Evolutionary conservation across 2,113 vertebrate genomes (phyloP).

Genomic region (Ellobius talpinus): DNA sequence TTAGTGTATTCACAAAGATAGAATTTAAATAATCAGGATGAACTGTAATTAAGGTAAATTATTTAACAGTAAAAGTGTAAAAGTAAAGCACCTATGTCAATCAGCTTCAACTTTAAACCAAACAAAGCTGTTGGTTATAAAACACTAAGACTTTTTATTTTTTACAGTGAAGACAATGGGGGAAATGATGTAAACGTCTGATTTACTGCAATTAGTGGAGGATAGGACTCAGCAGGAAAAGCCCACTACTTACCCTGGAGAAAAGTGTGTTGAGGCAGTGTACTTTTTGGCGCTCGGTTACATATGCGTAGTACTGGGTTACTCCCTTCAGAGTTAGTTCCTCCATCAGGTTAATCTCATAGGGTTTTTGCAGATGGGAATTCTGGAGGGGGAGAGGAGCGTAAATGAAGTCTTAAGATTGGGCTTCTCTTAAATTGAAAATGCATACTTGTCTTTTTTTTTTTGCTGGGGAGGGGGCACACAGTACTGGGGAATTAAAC

Average conservation of each 20-base stretch:
- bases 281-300: conserved; percentile 99
- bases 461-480: background rate
- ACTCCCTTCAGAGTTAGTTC: conserved; percentile 99
- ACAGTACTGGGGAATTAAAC: background rate
- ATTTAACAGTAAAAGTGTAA: conserved; percentile 45
- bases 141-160: background rate
- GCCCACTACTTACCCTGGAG: conserved; percentile 92
- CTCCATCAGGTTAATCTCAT: conserved; percentile 99
- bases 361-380: conserved; percentile 97
- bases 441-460: background rate
- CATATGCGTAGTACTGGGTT: conserved; percentile 99
- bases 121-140: conserved; percentile 8
- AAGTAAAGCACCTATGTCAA: background rate
- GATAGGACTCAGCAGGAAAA: background rate
- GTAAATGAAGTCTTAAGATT: background rate
- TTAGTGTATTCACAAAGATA: conserved; percentile 21
- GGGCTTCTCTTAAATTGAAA: background rate
- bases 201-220: background rate
- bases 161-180: background rate
- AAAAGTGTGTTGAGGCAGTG: conserved; percentile 99
- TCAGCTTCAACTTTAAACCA: conserved; percentile 25
- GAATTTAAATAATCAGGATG: background rate
- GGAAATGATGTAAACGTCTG: background rate
- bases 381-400: conserved; percentile 86
- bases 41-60: conserved; percentile 1